Evolutionary conservation across 2,113 vertebrate species (phyloP), one percentile per base, ranked within the genome.

Genomic region (Pelobates fuscus): DNA sequence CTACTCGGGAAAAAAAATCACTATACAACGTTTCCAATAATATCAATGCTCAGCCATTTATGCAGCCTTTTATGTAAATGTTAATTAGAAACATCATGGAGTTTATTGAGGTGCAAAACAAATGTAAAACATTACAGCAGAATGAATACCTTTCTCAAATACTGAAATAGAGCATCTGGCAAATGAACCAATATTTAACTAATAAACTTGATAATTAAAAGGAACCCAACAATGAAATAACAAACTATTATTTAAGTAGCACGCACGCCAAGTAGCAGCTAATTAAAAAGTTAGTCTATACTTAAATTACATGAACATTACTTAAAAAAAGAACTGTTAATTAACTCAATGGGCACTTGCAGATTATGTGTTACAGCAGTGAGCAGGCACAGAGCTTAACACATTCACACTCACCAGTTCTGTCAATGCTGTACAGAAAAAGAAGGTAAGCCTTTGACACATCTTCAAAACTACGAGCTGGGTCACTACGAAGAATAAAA

Each of bases 401-500:
- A 49, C 44, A 49, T 49, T 17, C 15, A 14, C 15, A 49, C 8
- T 49, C 44, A 49, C 14, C 15, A 49, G 17, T 49, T 17, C 44
- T 15, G 44, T 17, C 8, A 49, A 17, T 49, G 44, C 17, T 2
- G 44, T 17, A 49, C 17, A 49, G 44, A 43, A 37, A 17, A 24
- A 24, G 21, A 8, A 44, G 20, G 2, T 5, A 24, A 2, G n/a
- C 12, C 30, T 66, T 3, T n/a, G 41, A 61, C 55, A 61, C 25
- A 20, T 25, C n/a, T 37, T 41, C 59, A 27, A 27, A 61, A 37
- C 43, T 26, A 52, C 37, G 10, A 60, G 72, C 64, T 49, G 72
- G 72, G 54, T 76, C 72, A 76, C 63, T 60, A 30, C 73, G 68
- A 61, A 67, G 65, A 54, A 67, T 55, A 68, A 77, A 77, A 20